phyloP scores from a whole-genome alignment of 2,113 vertebrate genomes.

The Macquaria australasica region DNA sequence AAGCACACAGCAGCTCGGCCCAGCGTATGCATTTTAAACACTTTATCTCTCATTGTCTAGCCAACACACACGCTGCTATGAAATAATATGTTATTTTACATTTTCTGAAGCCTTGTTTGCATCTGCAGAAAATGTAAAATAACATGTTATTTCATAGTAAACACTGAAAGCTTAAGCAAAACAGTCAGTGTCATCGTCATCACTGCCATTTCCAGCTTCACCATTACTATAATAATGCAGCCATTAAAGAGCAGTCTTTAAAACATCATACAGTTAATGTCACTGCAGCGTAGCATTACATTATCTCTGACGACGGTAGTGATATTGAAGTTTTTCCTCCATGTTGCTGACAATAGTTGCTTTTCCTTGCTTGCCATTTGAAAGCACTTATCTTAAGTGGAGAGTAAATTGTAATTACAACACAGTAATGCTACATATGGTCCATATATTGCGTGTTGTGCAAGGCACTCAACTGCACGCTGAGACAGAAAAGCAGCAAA shows the following conservation, averaged over 20 bases:
- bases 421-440: slow-evolving; percentile 70
- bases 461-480: slow-evolving; percentile 52
- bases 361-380: slow-evolving; percentile 71
- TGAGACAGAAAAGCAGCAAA: slow-evolving; percentile 69
- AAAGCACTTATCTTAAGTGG: slow-evolving; percentile 83
- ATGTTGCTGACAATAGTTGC: slow-evolving; percentile 68
- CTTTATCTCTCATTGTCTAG: slow-evolving; percentile 61
- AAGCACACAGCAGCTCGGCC: slow-evolving; percentile 71
- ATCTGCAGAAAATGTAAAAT: slow-evolving; percentile 20
- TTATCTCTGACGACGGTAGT: slow-evolving; percentile 30
- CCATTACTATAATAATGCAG: slow-evolving; percentile 33
- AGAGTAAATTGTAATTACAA: slow-evolving; percentile 80
- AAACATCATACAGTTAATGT: slow-evolving; percentile 37
- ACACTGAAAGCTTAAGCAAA: slow-evolving; percentile 53
- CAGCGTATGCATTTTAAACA: slow-evolving; percentile 74
- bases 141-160: background rate
- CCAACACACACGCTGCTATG: slow-evolving; percentile 36
- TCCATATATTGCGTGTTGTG: slow-evolving; percentile 58
- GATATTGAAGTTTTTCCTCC: slow-evolving; percentile 54
- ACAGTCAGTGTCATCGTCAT: slow-evolving; percentile 23
- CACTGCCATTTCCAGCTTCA: slow-evolving; percentile 30
- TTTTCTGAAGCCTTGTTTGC: slow-evolving; percentile 36
- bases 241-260: slow-evolving; percentile 56
- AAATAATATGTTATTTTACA: slow-evolving; percentile 69
- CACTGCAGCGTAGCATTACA: slow-evolving; percentile 40